Evolutionary conservation across 2,797 vertebrate species (phyloP), one percentile per base, ranked within the genome.

Genomic region (Tragelaphus oryx): DNA sequence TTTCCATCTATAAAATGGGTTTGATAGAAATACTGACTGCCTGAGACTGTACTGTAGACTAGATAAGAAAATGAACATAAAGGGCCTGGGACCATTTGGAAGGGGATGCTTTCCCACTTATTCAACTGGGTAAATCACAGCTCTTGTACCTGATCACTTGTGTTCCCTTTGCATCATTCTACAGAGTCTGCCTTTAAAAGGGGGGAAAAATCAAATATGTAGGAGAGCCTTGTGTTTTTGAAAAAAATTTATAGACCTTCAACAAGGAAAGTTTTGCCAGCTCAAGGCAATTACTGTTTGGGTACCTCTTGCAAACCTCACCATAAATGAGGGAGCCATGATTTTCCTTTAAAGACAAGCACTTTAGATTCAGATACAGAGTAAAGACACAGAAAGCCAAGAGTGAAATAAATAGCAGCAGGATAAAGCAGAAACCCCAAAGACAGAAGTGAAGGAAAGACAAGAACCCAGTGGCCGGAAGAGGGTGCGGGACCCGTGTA

Each of bases 391-490:
- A 26, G 68, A 91, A 95, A 76, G 13, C 80, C 24, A 59, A 33
- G 28, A 41, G 62, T 30, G 48, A 92, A 93, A 46, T 37, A 74
- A 59, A 55, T 20, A 83, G 30, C 22, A 79, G 81, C 50, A 71
- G 18, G 93, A 92, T 84, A 59, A 89, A 97, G 55, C 0, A 1
- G 92, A 95, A 89, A 88, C 75, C 55, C 91, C 91, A 87, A 94
- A 95, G 82, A 89, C n/a, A 60, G 57, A 65, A 91, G 93, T 1
- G 94, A 68, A 78, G 68, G 84, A 76, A 62, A 89, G 79, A 20
- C 78, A 80, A 80, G 54, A 94, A 74, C 60, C 0, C 76, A 59
- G 7, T 0, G 1, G 93, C 48, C 12, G n/a, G 89, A 80, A 20
- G 87, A 87, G 5, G 46, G 28, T 78, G 41, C 1, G 60, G 60